Conservation (phyloP, 1,140 invertebrate genomes). For the Chlorops oryzae region DNA sequence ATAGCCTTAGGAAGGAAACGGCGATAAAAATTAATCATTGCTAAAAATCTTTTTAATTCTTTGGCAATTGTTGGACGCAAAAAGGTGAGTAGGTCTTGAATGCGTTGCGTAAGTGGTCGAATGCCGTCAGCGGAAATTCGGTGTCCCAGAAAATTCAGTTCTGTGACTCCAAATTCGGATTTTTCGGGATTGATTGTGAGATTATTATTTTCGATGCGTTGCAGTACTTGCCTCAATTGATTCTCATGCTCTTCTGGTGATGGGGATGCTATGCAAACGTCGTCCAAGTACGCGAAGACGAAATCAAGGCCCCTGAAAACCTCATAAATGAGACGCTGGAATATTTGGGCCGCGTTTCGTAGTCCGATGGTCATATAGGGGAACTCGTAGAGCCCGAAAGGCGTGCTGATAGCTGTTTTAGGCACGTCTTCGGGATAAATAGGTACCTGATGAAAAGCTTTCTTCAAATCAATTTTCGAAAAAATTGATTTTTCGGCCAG, state of each 20-base stretch:
- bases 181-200: conserved; percentile 30
- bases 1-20: conserved; percentile 29
- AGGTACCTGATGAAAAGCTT: conserved; percentile 51
- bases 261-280: conserved; percentile 50
- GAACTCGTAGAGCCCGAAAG: conserved; percentile 46
- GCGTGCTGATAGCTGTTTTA: conserved; percentile 43
- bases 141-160: conserved; percentile 29
- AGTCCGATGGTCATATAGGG: conserved; percentile 43
- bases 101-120: conserved; percentile 1
- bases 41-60: conserved; percentile 43
- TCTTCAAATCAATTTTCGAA: no score
- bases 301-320: conserved; percentile 43
- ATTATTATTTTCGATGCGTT: conserved; percentile 21
- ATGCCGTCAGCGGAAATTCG: conserved; percentile 22
- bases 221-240: conserved; percentile 27
- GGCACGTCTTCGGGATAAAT: conserved; percentile 29
- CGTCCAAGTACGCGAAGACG: conserved; percentile 45
- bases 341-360: conserved; percentile 42
- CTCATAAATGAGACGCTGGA: conserved; percentile 50
- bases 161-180: conserved; percentile 23
- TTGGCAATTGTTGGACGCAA: conserved; percentile 29
- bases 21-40: conserved; percentile 46
- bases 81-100: conserved; percentile 20
- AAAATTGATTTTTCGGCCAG: no score
- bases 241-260: conserved; percentile 26